Evolutionary conservation across 1,140 invertebrate species (phyloP).

Genomic region (Polypedilum pembai): DNA sequence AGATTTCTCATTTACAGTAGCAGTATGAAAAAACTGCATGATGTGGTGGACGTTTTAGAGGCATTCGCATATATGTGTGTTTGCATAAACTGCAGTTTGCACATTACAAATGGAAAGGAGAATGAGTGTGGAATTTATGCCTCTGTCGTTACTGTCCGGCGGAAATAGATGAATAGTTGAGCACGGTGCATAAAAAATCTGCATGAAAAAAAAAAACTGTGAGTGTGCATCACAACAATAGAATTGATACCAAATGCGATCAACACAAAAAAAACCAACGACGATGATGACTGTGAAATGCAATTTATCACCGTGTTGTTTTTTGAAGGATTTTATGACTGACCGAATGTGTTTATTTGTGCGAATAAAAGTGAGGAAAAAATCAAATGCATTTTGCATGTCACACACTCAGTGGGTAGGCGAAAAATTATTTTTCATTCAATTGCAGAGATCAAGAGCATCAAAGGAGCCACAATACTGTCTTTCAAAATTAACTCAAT

Average conservation of each 20-base stretch:
- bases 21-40: too few species aligned
- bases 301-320: slow-evolving; percentile 26
- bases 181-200: background rate
- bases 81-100: too few species aligned
- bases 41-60: too few species aligned
- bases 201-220: background rate
- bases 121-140: too few species aligned
- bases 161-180: slow-evolving; percentile 27
- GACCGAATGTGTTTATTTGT: slow-evolving; percentile 5
- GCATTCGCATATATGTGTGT: too few species aligned
- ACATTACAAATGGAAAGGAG: too few species aligned
- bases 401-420: background rate
- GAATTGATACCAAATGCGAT: background rate
- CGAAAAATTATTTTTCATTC: background rate
- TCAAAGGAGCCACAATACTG: background rate
- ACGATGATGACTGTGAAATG: slow-evolving; percentile 17
- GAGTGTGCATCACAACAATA: background rate
- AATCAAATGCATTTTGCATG: slow-evolving; percentile 7
- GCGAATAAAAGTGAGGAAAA: background rate
- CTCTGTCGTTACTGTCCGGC: background rate
- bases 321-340: background rate
- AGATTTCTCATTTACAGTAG: too few species aligned
- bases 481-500: slow-evolving; percentile 24
- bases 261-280: slow-evolving; percentile 1
- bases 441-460: background rate